Evolutionary conservation across 2,888 invertebrate species (phyloP), one percentile per base, ranked within the genome.

Genomic region (Lasioglossum calceatum): DNA sequence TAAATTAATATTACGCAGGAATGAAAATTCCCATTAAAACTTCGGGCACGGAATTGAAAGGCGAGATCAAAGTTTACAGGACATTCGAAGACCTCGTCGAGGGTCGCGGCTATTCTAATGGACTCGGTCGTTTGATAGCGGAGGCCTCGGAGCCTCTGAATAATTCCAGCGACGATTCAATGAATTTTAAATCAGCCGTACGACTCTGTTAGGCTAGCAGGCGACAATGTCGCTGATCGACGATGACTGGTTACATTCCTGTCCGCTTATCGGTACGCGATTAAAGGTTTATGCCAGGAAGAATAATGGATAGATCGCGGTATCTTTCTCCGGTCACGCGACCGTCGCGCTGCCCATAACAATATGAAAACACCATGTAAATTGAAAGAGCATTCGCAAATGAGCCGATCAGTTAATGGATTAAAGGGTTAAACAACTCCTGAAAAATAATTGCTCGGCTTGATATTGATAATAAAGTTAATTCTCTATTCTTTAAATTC

Each of bases 201-300:
- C 73, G 44, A 76, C 54, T 79, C 61, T 75, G 76, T 76, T 72
- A 58, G 71, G 64, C 14, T 12, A 47, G 44, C 58, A 27, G 67
- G 72, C 12, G 79, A 79, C 84, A 72, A 64, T 54, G 58, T 27
- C 32, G 72, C 73, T 67, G 84, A 85, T 85, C 84, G 85, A 83
- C 67, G 72, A 73, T 36, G 76, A 76, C 75, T 50, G 75, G 67
- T 81, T 70, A 76, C 81, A 54, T 67, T 75, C 50, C 23, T 3
- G 39, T 27, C 42, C 23, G 27, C 77, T 85, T 85, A 82, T 85
- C 87, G 71, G 32, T 16, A 32, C 14, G 8, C 61, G 72, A 78
- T 80, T 73, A 82, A 85, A 79, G 75, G 77, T 87, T 84, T 82
- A 86, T 80, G 77, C 39, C 86, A 71, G 74, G 23, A 50, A 23